phyloP scores from a whole-genome alignment of 1,140 invertebrate species.

The Calephelis nemesis region DNA sequence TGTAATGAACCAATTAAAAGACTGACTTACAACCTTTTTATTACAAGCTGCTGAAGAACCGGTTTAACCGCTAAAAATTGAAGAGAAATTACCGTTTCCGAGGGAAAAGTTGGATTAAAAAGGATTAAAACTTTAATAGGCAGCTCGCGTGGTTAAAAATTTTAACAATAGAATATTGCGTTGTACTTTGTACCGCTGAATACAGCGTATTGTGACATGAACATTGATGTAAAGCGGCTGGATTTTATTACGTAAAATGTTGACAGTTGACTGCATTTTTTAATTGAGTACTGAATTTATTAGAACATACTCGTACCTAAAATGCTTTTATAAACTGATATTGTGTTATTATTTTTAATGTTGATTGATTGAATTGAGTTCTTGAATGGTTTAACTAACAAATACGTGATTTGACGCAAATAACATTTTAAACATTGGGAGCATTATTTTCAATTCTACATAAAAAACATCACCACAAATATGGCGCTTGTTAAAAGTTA shows the following conservation, averaged over 20 bases:
- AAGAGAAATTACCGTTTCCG: slow-evolving; percentile 10
- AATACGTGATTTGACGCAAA: too few relatives aligned
- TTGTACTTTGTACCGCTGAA: slow-evolving; percentile 8
- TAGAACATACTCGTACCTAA: too few relatives aligned
- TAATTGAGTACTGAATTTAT: neutral
- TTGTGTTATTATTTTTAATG: too few relatives aligned
- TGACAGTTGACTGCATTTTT: neutral
- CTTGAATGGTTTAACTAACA: too few relatives aligned
- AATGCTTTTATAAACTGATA: too few relatives aligned
- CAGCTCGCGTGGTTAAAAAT: slow-evolving; percentile 21
- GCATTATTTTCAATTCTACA: too few relatives aligned
- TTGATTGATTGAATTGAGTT: too few relatives aligned
- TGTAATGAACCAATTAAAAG: too few relatives aligned
- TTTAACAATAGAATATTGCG: slow-evolving; percentile 22
- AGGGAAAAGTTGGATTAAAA: slow-evolving; percentile 12
- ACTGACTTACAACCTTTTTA: slow-evolving; percentile 4
- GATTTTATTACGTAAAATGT: neutral
- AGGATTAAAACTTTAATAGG: slow-evolving; percentile 23
- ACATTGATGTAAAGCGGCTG: neutral
- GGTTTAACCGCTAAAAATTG: slow-evolving; percentile 22
- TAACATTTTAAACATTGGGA: too few relatives aligned
- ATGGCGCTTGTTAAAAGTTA: too few relatives aligned
- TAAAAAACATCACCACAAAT: too few relatives aligned
- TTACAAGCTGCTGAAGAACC: neutral
- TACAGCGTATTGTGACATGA: neutral